phyloP scores from a whole-genome alignment of 2,888 invertebrate genomes.

The Drosophila borealis region DNA sequence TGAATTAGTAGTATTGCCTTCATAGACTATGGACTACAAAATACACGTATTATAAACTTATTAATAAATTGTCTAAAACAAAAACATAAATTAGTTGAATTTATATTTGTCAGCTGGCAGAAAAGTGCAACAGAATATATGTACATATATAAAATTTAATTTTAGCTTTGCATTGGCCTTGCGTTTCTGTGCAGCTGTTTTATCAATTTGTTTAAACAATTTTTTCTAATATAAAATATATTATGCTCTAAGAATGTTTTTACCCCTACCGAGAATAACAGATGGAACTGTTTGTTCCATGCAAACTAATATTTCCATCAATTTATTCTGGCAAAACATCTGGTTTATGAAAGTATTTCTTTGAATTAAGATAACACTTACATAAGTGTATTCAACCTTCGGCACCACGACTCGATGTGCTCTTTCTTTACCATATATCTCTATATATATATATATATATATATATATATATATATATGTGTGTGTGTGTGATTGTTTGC shows the following conservation, averaged over 20 bases:
- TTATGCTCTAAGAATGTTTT: background rate
- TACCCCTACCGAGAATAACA: background rate
- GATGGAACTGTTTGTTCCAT: background rate
- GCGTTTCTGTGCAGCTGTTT: slow-evolving; percentile 28
- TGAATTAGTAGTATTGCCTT: slow-evolving; percentile 59
- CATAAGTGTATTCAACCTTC: background rate
- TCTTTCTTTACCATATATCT: background rate
- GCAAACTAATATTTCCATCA: background rate
- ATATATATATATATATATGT: background rate
- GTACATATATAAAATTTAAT: background rate
- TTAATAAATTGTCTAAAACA: slow-evolving; percentile 35
- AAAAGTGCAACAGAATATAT: slow-evolving; percentile 8
- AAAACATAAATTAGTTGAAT: background rate
- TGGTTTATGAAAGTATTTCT: background rate
- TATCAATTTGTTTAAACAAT: slow-evolving; percentile 24
- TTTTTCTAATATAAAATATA: background rate
- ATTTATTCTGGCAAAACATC: background rate
- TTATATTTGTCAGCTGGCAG: slow-evolving; percentile 41
- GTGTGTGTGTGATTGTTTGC: slow-evolving; percentile 21
- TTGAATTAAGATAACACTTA: background rate
- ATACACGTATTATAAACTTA: slow-evolving; percentile 4
- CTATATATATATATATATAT: background rate
- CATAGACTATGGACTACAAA: slow-evolving; percentile 29
- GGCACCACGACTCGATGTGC: background rate
- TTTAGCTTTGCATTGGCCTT: slow-evolving; percentile 7